Conservation (phyloP, 2,113 vertebrate genomes). For the Donacobius atricapilla region DNA sequence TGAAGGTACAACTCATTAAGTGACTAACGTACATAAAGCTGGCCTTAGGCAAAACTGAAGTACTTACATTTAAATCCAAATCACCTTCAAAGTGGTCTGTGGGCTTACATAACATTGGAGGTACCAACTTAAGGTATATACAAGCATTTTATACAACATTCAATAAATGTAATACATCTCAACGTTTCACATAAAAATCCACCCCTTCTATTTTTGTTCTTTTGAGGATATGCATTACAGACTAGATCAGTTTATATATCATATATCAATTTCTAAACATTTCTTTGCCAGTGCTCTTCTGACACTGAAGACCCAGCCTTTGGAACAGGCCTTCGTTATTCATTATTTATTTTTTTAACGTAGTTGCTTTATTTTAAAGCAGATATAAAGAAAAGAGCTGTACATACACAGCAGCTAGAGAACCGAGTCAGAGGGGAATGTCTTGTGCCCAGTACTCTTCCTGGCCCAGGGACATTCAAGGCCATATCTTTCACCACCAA, state of each 20-base stretch:
- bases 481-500: not conserved
- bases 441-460: not conserved
- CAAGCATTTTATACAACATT: not conserved
- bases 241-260: not conserved
- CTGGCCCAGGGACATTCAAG: not conserved
- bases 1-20: not conserved
- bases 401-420: not conserved
- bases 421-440: not conserved
- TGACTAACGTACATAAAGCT: not conserved
- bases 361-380: not conserved
- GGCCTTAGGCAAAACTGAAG: not conserved
- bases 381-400: not conserved
- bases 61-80: not conserved
- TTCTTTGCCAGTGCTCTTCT: not conserved
- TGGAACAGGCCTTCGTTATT: not conserved
- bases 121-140: not conserved
- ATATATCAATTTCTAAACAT: not conserved
- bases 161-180: not conserved
- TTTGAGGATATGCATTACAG: not conserved
- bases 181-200: not conserved
- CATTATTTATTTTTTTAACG: not conserved
- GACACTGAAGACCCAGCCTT: not conserved
- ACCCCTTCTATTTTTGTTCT: not conserved
- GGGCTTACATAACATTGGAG: not conserved
- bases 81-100: rapidly evolving